A percentile compares a stretch with the other conserved stretches of the same genome.
phyloP scores from a whole-genome alignment of 2,113 vertebrate genomes.

The Narcine bancroftii region DNA sequence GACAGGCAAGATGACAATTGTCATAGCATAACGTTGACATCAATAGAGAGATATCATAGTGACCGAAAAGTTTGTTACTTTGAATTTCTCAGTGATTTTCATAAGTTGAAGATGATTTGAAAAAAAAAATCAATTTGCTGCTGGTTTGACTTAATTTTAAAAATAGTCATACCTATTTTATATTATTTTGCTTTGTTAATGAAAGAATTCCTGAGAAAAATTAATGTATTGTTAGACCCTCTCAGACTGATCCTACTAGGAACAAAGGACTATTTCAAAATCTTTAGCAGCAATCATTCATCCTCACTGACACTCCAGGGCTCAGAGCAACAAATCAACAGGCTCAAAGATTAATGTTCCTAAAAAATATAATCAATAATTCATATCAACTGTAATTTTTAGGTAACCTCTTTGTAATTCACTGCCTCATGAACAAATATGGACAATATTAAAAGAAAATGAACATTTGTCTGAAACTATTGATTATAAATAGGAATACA shows the following conservation, averaged over 20 bases:
- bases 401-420: neutral
- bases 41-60: neutral
- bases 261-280: conserved; percentile 5
- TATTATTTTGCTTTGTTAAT: neutral
- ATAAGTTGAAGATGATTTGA: neutral
- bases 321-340: neutral
- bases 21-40: neutral
- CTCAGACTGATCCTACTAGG: neutral
- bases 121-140: neutral
- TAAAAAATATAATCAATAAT: neutral
- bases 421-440: neutral
- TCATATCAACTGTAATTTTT: conserved; percentile 25
- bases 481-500: conserved; percentile 2
- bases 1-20: neutral
- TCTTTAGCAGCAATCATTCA: neutral
- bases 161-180: neutral
- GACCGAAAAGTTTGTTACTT: neutral
- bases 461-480: neutral
- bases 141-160: neutral
- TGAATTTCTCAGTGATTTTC: neutral
- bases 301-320: neutral
- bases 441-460: neutral
- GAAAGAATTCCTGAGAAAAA: neutral
- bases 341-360: conserved; percentile 25
- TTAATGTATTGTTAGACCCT: too few relatives aligned